These are phyloP conservation scores for Sebastes flavidus DNA, from an alignment of 2,797 vertebrate species.

Conservation along the genomic window DNA sequence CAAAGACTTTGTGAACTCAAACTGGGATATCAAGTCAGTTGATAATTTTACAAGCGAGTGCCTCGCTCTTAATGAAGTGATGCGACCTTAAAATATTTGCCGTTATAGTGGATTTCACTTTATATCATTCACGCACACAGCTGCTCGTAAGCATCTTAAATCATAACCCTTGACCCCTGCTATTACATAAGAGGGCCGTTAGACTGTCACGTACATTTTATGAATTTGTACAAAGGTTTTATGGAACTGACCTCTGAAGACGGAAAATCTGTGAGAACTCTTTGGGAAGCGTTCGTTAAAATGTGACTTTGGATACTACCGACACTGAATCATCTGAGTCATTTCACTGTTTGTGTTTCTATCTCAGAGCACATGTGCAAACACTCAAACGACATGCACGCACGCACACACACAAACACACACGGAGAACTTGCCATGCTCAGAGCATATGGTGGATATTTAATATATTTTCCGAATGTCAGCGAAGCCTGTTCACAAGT, in stretches of 20 bases:
- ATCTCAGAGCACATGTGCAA: conserved; percentile 49
- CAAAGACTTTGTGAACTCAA: conserved; percentile 2
- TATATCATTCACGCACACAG: not conserved
- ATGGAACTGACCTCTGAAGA: conserved; percentile 16
- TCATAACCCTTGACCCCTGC: conserved; percentile 12
- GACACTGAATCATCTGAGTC: conserved; percentile 25
- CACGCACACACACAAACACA: conserved; percentile 30
- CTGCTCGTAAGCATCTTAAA: conserved; percentile 26
- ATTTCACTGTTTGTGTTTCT: conserved; percentile 44
- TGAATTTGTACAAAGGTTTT: conserved; percentile 16
- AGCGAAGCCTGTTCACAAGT: conserved; percentile 61
- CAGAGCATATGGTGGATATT: conserved; percentile 64
- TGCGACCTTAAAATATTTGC: not conserved
- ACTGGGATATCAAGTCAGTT: conserved; percentile 12
- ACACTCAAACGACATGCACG: conserved; percentile 34
- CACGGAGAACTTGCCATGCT: conserved; percentile 14
- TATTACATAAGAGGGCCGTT: not conserved
- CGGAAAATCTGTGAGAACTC: conserved; percentile 21
- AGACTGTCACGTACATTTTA: conserved; percentile 6
- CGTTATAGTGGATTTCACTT: not conserved
- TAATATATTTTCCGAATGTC: conserved; percentile 66
- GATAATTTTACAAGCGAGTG: conserved; percentile 31
- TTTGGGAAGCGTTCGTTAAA: conserved; percentile 28
- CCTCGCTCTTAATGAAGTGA: conserved; percentile 14
- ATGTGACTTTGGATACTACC: conserved; percentile 28